These are phyloP conservation scores for Falco novaeseelandiae DNA, from an alignment of 2,797 vertebrate genomes.

Conservation along the genomic window DNA sequence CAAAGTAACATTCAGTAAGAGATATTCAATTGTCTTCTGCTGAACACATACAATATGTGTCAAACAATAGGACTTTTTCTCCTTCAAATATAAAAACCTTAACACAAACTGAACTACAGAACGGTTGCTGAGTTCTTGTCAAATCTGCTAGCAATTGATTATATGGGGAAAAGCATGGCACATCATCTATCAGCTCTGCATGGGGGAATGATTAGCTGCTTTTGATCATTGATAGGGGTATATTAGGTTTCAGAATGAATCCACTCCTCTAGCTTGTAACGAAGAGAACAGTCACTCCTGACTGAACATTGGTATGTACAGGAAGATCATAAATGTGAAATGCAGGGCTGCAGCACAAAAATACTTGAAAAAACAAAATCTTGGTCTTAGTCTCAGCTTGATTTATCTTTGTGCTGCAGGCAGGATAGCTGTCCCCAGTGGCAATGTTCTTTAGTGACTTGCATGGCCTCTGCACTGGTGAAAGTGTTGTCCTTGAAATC, in stretches of 20 bases:
- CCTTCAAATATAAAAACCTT: background rate
- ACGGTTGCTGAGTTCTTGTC: background rate
- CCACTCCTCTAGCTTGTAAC: constrained; percentile 31
- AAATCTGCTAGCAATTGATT: constrained; percentile 21
- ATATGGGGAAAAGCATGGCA: background rate
- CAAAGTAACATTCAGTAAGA: background rate
- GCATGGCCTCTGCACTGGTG: constrained; percentile 24
- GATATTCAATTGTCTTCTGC: background rate
- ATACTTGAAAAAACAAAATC: constrained; percentile 38
- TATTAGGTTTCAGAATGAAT: constrained; percentile 38
- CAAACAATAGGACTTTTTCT: background rate
- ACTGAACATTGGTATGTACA: background rate
- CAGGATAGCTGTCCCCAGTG: constrained; percentile 39
- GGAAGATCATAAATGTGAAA: background rate
- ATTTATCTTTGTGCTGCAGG: constrained; percentile 60
- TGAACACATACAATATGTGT: background rate
- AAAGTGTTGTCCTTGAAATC: constrained; percentile 66
- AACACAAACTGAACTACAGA: background rate
- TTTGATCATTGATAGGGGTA: constrained; percentile 30
- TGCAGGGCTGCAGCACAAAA: background rate
- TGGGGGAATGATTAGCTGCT: constrained; percentile 19
- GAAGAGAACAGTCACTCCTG: background rate
- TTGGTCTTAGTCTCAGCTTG: constrained; percentile 15
- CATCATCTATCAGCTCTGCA: constrained; percentile 23
- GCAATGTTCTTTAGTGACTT: constrained; percentile 42